Evolutionary conservation across 2,888 invertebrate species (phyloP), one percentile per base, ranked within the genome.

Genomic region (Panopea generosa): DNA sequence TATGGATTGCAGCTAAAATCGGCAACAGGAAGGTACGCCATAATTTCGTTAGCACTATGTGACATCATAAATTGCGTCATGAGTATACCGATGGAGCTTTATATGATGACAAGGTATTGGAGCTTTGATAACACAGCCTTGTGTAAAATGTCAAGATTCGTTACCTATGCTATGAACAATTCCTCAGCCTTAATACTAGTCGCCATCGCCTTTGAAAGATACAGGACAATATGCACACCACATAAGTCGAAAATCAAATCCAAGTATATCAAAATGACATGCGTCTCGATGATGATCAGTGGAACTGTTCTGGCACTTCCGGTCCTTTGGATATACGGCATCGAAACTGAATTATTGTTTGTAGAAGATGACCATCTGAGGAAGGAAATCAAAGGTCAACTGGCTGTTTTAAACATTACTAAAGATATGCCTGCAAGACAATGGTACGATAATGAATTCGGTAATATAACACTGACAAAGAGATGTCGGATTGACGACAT

Each of bases 141-240:
- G n/a, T 85, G 85, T 43, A 83, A 84, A 62, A 66, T 82, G 52
- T 78, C 80, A 2, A 57, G 85, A 2, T 83, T 81, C 60, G 49
- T 81, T 4, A 79, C 85, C 0, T 83, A 83, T 50, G 57, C 73
- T 45, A 81, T 83, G 77, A 85, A 85, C 72, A 84, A 84, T 63
- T 67, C 79, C 7, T 83, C 85, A 0, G 81, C 78, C 20, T 57
- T 85, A 16, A 84, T 77, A 9, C 61, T 85, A 4, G 63, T 85
- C 0, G 81, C 77, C 0, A 85, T 85, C 20, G 83, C 83, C 2
- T 60, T 82, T 24, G 85, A 85, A 38, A 59, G 85, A 38, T 80
- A 79, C 43, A 70, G 74, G 16, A 73, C 72, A 18, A 82, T 85
- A n/a, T 85, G 83, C 29, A 62, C 71, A 6, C 85, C 85, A 14